Evolutionary conservation across 1,140 invertebrate species (phyloP).

Genomic region (Anoplophora glabripennis): DNA sequence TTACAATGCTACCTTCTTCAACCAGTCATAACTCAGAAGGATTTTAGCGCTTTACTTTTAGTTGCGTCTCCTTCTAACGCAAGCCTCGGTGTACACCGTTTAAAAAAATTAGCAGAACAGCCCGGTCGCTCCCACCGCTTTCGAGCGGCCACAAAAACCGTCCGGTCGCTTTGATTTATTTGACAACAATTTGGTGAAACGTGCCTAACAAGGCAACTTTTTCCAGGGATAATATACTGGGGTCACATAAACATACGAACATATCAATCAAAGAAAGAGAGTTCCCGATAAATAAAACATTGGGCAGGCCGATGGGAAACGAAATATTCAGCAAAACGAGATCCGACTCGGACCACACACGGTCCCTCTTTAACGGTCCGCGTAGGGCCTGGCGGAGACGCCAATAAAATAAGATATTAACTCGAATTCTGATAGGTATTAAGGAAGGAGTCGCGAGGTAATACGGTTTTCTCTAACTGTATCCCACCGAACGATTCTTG

Average conservation of each 20-base stretch:
- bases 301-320: constrained; percentile 13
- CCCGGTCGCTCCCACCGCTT: neutral
- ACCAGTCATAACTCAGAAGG: too few relatives aligned
- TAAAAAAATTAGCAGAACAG: neutral
- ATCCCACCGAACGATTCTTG: neutral
- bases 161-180: constrained; percentile 16
- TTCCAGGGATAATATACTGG: constrained; percentile 7
- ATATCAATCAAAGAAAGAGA: constrained; percentile 19
- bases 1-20: too few relatives aligned
- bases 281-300: constrained; percentile 25
- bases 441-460: neutral
- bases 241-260: neutral
- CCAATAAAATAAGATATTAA: neutral
- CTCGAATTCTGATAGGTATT: too few relatives aligned
- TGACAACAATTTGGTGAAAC: constrained; percentile 10
- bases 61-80: too few relatives aligned
- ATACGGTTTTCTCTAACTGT: constrained; percentile 4
- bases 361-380: neutral
- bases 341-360: constrained; percentile 14
- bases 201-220: constrained; percentile 9
- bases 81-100: too few relatives aligned
- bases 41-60: too few relatives aligned
- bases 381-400: constrained; percentile 5
- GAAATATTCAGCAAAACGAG: constrained; percentile 9
- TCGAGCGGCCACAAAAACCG: neutral